Base-by-base conservation (phyloP, 2,797 vertebrate genomes). In the Syngnathus rostellatus region DNA sequence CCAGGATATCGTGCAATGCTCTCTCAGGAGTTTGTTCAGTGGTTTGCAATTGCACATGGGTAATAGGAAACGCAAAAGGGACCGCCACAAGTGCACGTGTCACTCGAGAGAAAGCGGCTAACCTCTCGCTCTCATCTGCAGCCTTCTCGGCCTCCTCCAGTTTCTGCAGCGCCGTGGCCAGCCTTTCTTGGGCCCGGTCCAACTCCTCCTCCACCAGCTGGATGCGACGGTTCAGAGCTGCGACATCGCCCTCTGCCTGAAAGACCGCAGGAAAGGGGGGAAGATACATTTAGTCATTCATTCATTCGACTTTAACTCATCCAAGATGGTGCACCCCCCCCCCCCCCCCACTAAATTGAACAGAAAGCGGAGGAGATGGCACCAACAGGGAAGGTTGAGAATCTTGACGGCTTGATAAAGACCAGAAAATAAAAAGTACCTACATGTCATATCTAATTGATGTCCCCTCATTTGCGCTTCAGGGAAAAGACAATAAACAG, bases 111-210 rank as follows among this genome's bases (percentile, higher is more conserved):
- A 40, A 21, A 55, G 37, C n/a, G 23, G 62, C 83, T 72, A 57
- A 98, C 97, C 97, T 96, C 91, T 99, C 97, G 0, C 97, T 99
- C 86, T 99, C 97, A 41, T 99, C 97, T 0, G 96, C 97, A 0
- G 97, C 96, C 78, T 99, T 99, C 82, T 99, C 97, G 0, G 97
- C 97, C 87, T 99, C 97, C 81, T 99, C 97, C 83, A 99, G 91
- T 77, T 98, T 99, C 87, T 96, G 95, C 87, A 98, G 87, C 4
- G 97, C 96, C 0, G 95, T 96, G 78, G 92, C 89, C 81, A 99
- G 89, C 10, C 96, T 92, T 69, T 99, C 97, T 75, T 99, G 97
- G 65, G 97, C 96, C 31, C 97, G 88, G 85, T 99, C 97, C 91
- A 99, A 16, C 89, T 99, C 97, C 82, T 99, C 97, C 84, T 99